Base-by-base conservation (phyloP, 2,888 invertebrate species). In the Caenorhabditis sulstoni region DNA sequence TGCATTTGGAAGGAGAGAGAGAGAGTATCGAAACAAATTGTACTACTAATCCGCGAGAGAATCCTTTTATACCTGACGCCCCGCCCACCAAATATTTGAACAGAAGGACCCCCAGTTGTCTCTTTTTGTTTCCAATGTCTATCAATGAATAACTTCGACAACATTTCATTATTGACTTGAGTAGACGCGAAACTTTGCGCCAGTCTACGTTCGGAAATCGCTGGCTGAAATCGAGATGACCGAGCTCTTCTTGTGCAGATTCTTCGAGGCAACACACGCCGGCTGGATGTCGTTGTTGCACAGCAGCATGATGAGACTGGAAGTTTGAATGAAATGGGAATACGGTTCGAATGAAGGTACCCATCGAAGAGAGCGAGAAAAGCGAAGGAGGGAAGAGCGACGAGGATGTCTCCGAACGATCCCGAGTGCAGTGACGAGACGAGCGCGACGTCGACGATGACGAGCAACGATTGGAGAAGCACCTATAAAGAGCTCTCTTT, bases 211-310 rank as follows among this genome's bases (percentile, higher is more conserved):
- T 16, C 64, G 57, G 16, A 73, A 73, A 14, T 73, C 73, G 29
- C 55, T 64, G 41, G 44, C 73, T 1, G 73, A 57, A 35, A 65
- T 64, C 16, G 73, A 73, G 20, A 73, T 73, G 2, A 73, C 73
- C 12, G 73, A 73, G 37, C 73, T 73, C 20, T 73, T 73, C 52
- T 73, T 73, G 12, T 73, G 64, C 12, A 73, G 44, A 44, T 64
- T 64, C 44, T 44, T 55, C 9, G 61, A 62, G 7, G 73, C 73
- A 9, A 73, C 45, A 14, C 73, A 73, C 1, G 64, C 64, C 39
- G 73, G 73, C n/a, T 73, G 73, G 18, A 73, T 73, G 50, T 73
- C 73, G 23, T 58, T 64, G 64, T 73, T 73, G 73, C 73, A 73
- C 8, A 73, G 20, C 29, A 73, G 64, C 73, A 73, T 73, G 3